Evolutionary conservation across 2,888 invertebrate genomes (phyloP).

Genomic region (Odontomyia ornata): DNA sequence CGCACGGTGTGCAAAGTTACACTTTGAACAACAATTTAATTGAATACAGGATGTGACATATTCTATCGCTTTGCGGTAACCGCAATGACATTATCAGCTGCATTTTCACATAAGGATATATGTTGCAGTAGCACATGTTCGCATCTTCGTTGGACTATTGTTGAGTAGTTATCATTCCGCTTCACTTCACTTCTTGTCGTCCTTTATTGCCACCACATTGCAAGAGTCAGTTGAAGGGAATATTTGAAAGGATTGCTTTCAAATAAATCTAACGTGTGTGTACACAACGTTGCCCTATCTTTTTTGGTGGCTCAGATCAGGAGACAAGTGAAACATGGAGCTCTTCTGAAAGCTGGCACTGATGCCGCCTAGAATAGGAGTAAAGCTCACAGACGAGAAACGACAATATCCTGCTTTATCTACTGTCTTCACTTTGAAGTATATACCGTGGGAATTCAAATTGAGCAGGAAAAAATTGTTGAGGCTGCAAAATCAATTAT

Average conservation of each 20-base stretch:
- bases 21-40: constrained; percentile 13
- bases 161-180: neutral
- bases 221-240: neutral
- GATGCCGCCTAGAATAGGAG: too few relatives aligned
- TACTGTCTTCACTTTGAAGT: too few relatives aligned
- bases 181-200: neutral
- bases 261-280: neutral
- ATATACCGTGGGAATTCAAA: too few relatives aligned
- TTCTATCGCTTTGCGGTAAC: neutral
- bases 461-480: too few relatives aligned
- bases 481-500: too few relatives aligned
- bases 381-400: too few relatives aligned
- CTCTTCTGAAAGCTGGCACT: neutral
- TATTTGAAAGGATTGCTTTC: neutral
- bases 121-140: neutral
- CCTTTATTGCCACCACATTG: neutral
- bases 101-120: neutral
- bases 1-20: neutral
- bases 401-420: too few relatives aligned
- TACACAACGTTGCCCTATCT: neutral
- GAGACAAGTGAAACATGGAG: neutral
- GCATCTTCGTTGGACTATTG: neutral
- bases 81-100: constrained; percentile 24
- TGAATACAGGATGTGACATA: neutral
- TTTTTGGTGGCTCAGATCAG: neutral